A percentile compares a stretch with the other conserved stretches of the same genome.
phyloP scores from a whole-genome alignment of 2,113 vertebrate species.

The Hippocampus mohnikei region DNA sequence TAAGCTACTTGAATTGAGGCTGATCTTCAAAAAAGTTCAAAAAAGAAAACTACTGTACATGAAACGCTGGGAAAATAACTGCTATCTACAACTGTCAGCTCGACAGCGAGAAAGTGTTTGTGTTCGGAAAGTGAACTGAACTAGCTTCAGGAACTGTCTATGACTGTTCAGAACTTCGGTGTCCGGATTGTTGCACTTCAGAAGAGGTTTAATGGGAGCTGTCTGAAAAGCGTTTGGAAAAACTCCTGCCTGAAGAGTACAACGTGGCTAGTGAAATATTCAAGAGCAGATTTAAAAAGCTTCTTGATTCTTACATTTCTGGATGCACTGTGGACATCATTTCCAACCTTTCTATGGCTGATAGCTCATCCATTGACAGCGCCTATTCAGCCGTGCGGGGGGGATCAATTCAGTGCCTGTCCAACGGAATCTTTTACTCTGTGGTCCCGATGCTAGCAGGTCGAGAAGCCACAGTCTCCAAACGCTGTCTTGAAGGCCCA shows the following conservation, averaged over 20 bases:
- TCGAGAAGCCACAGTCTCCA: conserved; percentile 63
- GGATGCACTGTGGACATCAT: conserved; percentile 1
- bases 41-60: background rate
- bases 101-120: background rate
- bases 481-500: conserved; percentile 62
- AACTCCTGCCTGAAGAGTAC: too few relatives aligned
- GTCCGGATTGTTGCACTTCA: too few relatives aligned
- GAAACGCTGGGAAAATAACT: background rate
- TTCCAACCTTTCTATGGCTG: conserved; percentile 39
- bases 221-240: too few relatives aligned
- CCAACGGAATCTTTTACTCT: conserved; percentile 62
- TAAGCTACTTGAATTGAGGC: conserved; percentile 23
- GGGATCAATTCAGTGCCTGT: conserved; percentile 61
- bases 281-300: conserved; percentile 31
- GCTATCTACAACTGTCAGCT: background rate
- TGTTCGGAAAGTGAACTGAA: background rate
- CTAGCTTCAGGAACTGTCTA: background rate
- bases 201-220: too few relatives aligned
- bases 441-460: conserved; percentile 61
- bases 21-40: background rate
- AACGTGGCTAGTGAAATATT: too few relatives aligned
- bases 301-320: conserved; percentile 41
- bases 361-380: conserved; percentile 58
- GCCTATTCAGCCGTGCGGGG: conserved; percentile 67
- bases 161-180: too few relatives aligned